phyloP scores from a whole-genome alignment of 2,888 invertebrate genomes.

The Melanargia galathea region DNA sequence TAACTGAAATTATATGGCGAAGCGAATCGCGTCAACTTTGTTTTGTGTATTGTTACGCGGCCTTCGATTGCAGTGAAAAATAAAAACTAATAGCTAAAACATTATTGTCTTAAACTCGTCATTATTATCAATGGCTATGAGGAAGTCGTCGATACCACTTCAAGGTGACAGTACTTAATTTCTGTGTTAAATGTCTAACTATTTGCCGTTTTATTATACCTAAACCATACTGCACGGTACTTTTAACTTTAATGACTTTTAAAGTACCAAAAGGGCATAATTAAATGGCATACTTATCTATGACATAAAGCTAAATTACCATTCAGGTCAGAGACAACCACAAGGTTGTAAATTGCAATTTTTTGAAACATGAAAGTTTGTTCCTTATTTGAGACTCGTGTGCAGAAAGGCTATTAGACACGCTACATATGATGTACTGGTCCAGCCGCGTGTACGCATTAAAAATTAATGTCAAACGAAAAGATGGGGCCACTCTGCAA shows the following conservation, averaged over 20 bases:
- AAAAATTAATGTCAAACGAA: constrained; percentile 80
- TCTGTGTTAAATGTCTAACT: constrained; percentile 33
- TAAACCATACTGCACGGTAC: constrained; percentile 4
- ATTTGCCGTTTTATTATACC: constrained; percentile 17
- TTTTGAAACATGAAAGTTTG: background rate
- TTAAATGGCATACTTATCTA: background rate
- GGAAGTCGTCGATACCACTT: constrained; percentile 76
- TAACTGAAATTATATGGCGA: constrained; percentile 79
- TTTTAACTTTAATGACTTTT: constrained; percentile 12
- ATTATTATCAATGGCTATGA: constrained; percentile 70
- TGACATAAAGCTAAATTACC: background rate
- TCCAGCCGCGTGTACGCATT: constrained; percentile 70
- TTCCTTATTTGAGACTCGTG: background rate
- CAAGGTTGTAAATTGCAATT: background rate
- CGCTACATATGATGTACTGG: constrained; percentile 73
- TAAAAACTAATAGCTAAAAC: constrained; percentile 76
- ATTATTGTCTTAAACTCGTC: constrained; percentile 78
- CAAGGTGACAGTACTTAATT: constrained; percentile 68
- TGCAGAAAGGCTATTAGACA: constrained; percentile 58
- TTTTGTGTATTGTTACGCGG: constrained; percentile 74
- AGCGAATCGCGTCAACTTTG: constrained; percentile 73
- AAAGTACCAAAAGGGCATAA: background rate
- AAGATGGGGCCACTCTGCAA: constrained; percentile 83
- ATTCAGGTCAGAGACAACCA: background rate
- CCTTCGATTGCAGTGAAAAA: constrained; percentile 72